Base-by-base conservation (phyloP, 2,113 vertebrate genomes). In the Triplophysa tibetana region DNA sequence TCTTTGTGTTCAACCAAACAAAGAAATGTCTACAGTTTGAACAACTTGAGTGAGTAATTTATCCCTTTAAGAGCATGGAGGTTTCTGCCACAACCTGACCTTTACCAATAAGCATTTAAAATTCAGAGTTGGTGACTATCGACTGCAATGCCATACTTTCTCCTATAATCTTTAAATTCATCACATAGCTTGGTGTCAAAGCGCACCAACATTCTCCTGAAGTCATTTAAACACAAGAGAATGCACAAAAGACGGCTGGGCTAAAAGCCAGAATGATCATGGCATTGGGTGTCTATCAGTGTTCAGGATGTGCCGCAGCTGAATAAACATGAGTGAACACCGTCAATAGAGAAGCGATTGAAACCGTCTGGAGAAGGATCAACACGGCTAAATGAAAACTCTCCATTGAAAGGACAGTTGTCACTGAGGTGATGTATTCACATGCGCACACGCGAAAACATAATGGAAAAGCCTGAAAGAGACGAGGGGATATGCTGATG, bases 301-400 rank as follows among this genome's bases (percentile, higher is more conserved):
- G 84, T 75, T 72, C 52, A 38, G 75, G 52, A 81, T 68, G 60
- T 68, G 3, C 45, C 75, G 70, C 75, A 79, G 66, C 75, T 85
- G 79, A 85, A 85, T 83, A 83, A 85, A 85, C 84, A 85, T 82
- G 81, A 83, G 70, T 76, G 79, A 83, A 41, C 62, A 61, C 23
- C 65, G 82, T 81, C 84, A 79, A 85, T 85, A 81, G 66, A 68
- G 26, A 79, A 80, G 33, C 82, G 78, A 85, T 85, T 69, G 72
- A 80, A 38, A 16, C n/a, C 7, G 65, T 70, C 75, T 26, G 48
- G 29, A 65, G 70, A 8, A 66, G 75, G 75, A 75, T 68, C 50
- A 56, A 45, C 64, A 29, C 41, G 10, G 62, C n/a, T n/a, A 11
- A 83, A 81, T 81, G 75, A 81, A 85, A 81, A 70, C 81, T 70